These are phyloP conservation scores for Ophioderma brevispina DNA, from an alignment of 35 echinoderm and acorn worm genomes.

Conservation along the genomic window DNA sequence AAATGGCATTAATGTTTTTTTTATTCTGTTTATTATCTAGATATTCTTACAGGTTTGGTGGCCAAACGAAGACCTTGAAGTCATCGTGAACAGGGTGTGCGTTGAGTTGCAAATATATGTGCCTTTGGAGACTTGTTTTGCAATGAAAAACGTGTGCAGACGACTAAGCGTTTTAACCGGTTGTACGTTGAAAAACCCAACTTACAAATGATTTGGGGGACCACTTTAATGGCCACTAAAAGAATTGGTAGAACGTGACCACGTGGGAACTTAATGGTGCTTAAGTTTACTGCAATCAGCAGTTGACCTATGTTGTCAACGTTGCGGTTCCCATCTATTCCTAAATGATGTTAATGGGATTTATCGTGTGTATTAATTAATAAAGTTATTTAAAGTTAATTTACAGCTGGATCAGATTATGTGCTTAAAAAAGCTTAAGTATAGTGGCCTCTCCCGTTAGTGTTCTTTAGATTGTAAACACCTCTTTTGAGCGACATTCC, in stretches of 20 bases:
- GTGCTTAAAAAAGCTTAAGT: too few species aligned
- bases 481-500: too few species aligned
- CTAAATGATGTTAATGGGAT: too few species aligned
- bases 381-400: too few species aligned
- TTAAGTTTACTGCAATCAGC: too few species aligned
- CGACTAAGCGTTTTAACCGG: conserved; percentile 20
- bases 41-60: neutral
- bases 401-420: too few species aligned
- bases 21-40: conserved; percentile 12
- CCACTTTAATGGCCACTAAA: neutral
- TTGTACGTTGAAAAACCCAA: too few species aligned
- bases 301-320: too few species aligned
- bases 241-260: neutral
- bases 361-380: too few species aligned
- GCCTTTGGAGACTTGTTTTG: conserved; percentile 75
- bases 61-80: conserved; percentile 62
- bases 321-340: too few species aligned
- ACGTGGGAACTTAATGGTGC: neutral
- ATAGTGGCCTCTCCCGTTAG: too few species aligned
- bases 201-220: neutral
- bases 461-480: too few species aligned
- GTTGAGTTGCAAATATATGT: conserved; percentile 69
- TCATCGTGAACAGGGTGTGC: conserved; percentile 75
- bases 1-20: neutral
- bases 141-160: conserved; percentile 78